Percentiles rank a stretch among this genome's conserved stretches.
phyloP scores from a whole-genome alignment of 1,140 invertebrate genomes.

The Gerris buenoi region DNA sequence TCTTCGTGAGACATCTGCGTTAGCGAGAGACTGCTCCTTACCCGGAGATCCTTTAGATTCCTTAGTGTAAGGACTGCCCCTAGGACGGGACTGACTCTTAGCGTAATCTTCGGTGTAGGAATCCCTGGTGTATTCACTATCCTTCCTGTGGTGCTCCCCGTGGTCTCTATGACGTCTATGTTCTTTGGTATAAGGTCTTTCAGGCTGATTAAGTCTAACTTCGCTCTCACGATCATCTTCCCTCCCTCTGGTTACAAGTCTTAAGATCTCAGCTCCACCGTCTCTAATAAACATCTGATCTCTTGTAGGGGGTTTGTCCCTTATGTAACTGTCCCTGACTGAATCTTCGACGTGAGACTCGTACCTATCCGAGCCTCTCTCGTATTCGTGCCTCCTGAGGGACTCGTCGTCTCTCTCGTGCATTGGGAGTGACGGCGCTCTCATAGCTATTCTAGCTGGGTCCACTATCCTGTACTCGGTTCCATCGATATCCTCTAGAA shows the following conservation, averaged over 20 bases:
- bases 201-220: slow-evolving; percentile 27
- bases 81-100: background rate
- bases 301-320: slow-evolving; percentile 18
- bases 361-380: slow-evolving; percentile 50
- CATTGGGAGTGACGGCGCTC: slow-evolving; percentile 2
- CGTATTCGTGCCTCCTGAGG: slow-evolving; percentile 52
- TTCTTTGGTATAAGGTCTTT: slow-evolving; percentile 22
- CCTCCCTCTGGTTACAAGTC: slow-evolving; percentile 56
- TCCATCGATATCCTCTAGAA: slow-evolving; percentile 34
- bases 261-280: slow-evolving; percentile 63
- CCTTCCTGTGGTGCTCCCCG: background rate
- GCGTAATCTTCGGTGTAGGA: background rate
- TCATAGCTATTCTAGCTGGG: slow-evolving; percentile 16
- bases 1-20: no score
- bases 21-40: background rate
- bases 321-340: slow-evolving; percentile 23
- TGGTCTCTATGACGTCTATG: no score
- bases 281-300: slow-evolving; percentile 61
- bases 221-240: slow-evolving; percentile 40
- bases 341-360: slow-evolving; percentile 29
- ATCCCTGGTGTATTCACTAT: background rate
- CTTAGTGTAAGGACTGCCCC: background rate
- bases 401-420: slow-evolving; percentile 45
- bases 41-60: background rate
- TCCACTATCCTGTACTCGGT: slow-evolving; percentile 21